phyloP scores from a whole-genome alignment of 92 coral and sea anemone genomes.

The Porites evermanni region DNA sequence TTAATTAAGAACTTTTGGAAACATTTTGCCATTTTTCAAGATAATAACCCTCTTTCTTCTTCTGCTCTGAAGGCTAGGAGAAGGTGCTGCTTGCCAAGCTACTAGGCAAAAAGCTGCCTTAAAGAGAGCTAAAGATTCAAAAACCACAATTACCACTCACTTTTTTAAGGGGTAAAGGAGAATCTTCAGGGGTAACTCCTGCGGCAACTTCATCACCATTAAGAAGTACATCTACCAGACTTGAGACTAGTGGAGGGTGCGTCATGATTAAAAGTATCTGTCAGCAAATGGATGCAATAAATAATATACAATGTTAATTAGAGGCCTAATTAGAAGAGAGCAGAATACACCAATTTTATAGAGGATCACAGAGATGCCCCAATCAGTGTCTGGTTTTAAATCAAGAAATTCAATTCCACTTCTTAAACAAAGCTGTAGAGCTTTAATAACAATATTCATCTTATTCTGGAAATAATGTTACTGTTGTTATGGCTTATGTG shows the following conservation, averaged over 20 bases:
- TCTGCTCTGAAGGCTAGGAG: too few species aligned
- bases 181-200: constrained; percentile 81
- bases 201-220: constrained; percentile 94
- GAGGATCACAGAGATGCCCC: neutral
- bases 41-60: too few species aligned
- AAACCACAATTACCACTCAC: constrained; percentile 33
- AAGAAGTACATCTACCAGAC: constrained; percentile 87
- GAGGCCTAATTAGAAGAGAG: neutral
- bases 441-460: too few species aligned
- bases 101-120: neutral
- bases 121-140: neutral
- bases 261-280: constrained; percentile 90
- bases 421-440: too few species aligned
- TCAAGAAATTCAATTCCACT: too few species aligned
- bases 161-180: constrained; percentile 88
- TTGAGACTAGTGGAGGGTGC: constrained; percentile 95
- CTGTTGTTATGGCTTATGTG: too few species aligned
- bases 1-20: too few species aligned
- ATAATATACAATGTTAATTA: neutral
- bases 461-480: too few species aligned
- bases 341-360: neutral
- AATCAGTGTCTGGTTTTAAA: too few species aligned
- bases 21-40: too few species aligned
- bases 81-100: too few species aligned
- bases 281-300: neutral